Base-by-base conservation (phyloP, 1,140 invertebrate species). In the Drosophila lowei region DNA sequence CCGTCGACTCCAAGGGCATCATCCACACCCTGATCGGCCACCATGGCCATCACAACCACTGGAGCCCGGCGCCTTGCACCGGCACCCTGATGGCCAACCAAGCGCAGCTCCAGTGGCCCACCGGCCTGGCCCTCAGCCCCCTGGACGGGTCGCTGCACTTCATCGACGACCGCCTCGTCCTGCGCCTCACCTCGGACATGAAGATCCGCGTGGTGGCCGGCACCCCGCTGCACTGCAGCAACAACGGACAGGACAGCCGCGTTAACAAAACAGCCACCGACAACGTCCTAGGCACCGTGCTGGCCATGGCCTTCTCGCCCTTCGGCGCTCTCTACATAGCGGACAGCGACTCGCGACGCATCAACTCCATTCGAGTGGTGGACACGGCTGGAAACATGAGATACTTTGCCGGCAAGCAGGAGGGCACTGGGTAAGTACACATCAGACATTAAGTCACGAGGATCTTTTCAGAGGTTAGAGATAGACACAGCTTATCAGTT, bases 51-150 rank as follows among this genome's bases (percentile, higher is more conserved):
- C 96, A 97, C 72, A 97, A 97, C 83, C 96, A 97, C 77, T 97
- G 97, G 97, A 95, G 95, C 68, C 97, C 97, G 1, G 95, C 97
- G 23, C 97, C 97, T 0, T 98, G 97, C 83, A 92, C 93, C 16
- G 96, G 96, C 48, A 96, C 96, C 1, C 94, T 97, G 62, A 93
- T 96, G 47, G 95, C 96, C 6, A 94, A 93, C 71, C 94, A 96
- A 92, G 96, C 97, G 1, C 97, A 98, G 91, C 92, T 98, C 8
- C 96, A 98, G 90, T 99, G 98, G 98, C 98, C 98, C 2, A 98
- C 97, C 13, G 97, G 97, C 18, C 92, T 99, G 41, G 95, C 97
- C 0, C 92, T 99, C 9, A 99, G 97, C 89, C 98, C 98, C 2
- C 91, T 99, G 5, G 98, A 99, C 91, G 97, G 97, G 41, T 96